Conservation (phyloP, 2,113 vertebrate species). For the Periophthalmus modestus region DNA sequence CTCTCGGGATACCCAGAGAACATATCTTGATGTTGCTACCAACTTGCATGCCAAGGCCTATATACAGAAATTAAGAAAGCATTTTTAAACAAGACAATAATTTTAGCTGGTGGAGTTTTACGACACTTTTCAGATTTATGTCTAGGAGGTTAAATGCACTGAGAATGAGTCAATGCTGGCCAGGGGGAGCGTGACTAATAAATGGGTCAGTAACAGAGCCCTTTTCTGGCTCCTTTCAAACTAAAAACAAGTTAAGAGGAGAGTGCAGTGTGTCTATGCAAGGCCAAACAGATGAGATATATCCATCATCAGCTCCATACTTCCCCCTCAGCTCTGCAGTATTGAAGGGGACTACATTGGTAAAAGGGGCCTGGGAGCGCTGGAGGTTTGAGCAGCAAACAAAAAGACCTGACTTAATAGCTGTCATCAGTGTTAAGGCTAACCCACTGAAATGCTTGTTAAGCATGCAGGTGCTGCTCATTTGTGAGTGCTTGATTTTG, state of each 20-base stretch:
- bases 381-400: conserved; percentile 49
- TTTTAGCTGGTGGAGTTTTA: conserved; percentile 37
- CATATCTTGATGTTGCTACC: neutral
- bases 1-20: conserved; percentile 30
- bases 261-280: conserved; percentile 27
- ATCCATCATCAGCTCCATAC: conserved; percentile 66
- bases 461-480: conserved; percentile 11
- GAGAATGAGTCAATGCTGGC: conserved; percentile 86
- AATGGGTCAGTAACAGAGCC: conserved; percentile 78
- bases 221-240: conserved; percentile 54
- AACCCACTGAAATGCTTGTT: conserved; percentile 25
- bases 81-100: conserved; percentile 41
- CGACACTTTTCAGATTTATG: conserved; percentile 83
- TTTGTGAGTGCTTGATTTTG: conserved; percentile 11
- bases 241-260: conserved; percentile 46
- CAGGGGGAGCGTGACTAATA: conserved; percentile 85
- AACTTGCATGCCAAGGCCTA: neutral
- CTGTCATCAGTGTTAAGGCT: conserved; percentile 22
- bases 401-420: conserved; percentile 25
- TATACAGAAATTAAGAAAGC: conserved; percentile 4
- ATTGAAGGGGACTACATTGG: conserved; percentile 40
- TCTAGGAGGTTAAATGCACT: conserved; percentile 85
- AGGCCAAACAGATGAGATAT: conserved; percentile 65
- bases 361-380: conserved; percentile 31
- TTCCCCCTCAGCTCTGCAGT: conserved; percentile 49